These are phyloP conservation scores for Phrixothrix hirtus DNA, from an alignment of 2,888 invertebrate genomes.

Conservation along the genomic window DNA sequence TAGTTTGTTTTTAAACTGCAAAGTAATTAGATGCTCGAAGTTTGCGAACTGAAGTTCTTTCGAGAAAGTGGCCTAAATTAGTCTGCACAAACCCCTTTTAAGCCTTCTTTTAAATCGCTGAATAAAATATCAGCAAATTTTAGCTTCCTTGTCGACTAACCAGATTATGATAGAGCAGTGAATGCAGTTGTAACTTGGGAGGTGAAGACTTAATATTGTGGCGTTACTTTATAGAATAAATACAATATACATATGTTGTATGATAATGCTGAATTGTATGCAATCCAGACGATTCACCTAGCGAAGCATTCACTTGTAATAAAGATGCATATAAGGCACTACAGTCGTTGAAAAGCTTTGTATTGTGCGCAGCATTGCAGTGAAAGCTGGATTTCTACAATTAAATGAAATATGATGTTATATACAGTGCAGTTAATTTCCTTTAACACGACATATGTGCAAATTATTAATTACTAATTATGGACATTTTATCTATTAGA, in stretches of 20 bases:
- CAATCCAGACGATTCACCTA: conserved; percentile 20
- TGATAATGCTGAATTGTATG: conserved; percentile 24
- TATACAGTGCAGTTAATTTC: too few relatives aligned
- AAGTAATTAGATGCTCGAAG: conserved; percentile 34
- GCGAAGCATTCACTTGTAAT: conserved; percentile 24
- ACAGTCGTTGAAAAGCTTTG: conserved; percentile 23
- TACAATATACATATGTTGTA: conserved; percentile 21
- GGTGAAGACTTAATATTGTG: conserved; percentile 13
- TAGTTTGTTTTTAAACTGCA: conserved; percentile 23
- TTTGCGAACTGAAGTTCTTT: conserved; percentile 28
- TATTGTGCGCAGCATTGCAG: background rate
- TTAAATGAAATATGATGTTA: conserved; percentile 25
- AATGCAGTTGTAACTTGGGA: conserved; percentile 23
- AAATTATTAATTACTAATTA: too few relatives aligned
- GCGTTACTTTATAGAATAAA: conserved; percentile 19
- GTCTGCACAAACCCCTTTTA: conserved; percentile 30
- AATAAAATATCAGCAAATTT: conserved; percentile 29
- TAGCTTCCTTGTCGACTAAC: conserved; percentile 6
- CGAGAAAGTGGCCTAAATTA: conserved; percentile 33
- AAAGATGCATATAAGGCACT: conserved; percentile 26
- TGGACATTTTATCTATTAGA: too few relatives aligned
- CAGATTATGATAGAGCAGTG: conserved; percentile 23
- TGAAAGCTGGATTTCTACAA: background rate
- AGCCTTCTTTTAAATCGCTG: conserved; percentile 27
- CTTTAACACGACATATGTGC: too few relatives aligned